Base-by-base conservation (phyloP, 1,140 invertebrate genomes). In the Dinoponera quadriceps region DNA sequence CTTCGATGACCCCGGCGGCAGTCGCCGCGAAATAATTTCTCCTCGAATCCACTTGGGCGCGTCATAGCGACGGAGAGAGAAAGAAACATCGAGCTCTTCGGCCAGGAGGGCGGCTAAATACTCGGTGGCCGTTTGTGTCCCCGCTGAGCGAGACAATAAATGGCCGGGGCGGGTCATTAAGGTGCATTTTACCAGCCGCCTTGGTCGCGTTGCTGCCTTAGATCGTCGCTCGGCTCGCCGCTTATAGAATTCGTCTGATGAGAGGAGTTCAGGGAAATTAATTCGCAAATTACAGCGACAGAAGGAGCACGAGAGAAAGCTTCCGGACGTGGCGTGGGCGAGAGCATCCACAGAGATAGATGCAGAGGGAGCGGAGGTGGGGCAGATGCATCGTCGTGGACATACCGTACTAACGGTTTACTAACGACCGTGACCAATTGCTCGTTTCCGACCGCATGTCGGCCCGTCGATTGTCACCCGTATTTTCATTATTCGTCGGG, bases 391-490 rank as follows among this genome's bases (percentile, higher is more conserved):
- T 22, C 60, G 57, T 60, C 57, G 59, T 20, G 57, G 27, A 82
- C 62, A 44, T 63, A 55, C 29, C 82, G 71, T 73, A 51, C 75
- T 88, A 87, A 88, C 85, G 82, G 84, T 82, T 85, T 72, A 82
- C 85, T 82, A 87, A 88, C 82, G 85, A 88, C 86, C 86, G 86
- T 88, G 86, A 88, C 86, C 86, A 85, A 87, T 88, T 78, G 85
- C 85, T 85, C 65, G 86, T 87, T 88, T 88, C 85, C 86, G 75
- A 87, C 83, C 83, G 78, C 71, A 48, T 54, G 71, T 59, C 78
- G 57, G 48, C 27, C 55, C 29, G 59, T n/a, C 69, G 72, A 83
- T 75, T 78, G 71, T 72, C 71, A 69, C 38, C 60, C 73, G 80
- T 74, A 83, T 72, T 88, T 84, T 74, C 85, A 75, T 86, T 84